Base-by-base conservation (phyloP, 2,888 invertebrate species). In the Papilio demoleus region DNA sequence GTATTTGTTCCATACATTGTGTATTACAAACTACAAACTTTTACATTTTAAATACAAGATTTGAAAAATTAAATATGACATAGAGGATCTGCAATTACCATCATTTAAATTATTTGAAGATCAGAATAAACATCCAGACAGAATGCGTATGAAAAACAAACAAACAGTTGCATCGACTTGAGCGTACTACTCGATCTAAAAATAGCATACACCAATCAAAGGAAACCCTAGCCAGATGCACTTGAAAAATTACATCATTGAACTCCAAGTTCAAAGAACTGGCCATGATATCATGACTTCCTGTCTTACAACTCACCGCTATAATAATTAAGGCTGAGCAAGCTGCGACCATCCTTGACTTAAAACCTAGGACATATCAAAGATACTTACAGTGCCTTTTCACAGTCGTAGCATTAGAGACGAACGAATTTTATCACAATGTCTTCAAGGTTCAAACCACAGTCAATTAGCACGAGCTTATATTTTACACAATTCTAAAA, bases 81-180 rank as follows among this genome's bases (percentile, higher is more conserved):
- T 24, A 53, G n/a, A 27, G 53, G 53, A 27, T 14, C 24, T 2
- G n/a, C n/a, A n/a, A n/a, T n/a, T n/a, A n/a, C n/a, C n/a, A n/a
- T n/a, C n/a, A n/a, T 27, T 53, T 22, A 53, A 58, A 62, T 56
- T 61, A 61, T 58, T 58, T 22, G 38, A 34, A 12, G 45, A 24
- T 60, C 19, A 60, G 94, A 94, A 94, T 94, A 94, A 40, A 60
- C 38, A 12, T 38, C 36, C 24, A 61, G n/a, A 19, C 62, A 36
- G 6, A 24, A 59, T 45, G 94, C 94, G 94, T 94, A 94, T 94
- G 95, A 95, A 95, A 77, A 77, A 75, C 77, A 83, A 86, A 85
- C 82, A 86, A 73, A n/a, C 78, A 78, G 74, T 77, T 78, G 74
- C 76, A 79, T 72, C 73, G 82, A 79, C 78, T 74, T 74, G 74